Conservation (phyloP, 2,888 invertebrate species). For the Trissolcus brochymenae region DNA sequence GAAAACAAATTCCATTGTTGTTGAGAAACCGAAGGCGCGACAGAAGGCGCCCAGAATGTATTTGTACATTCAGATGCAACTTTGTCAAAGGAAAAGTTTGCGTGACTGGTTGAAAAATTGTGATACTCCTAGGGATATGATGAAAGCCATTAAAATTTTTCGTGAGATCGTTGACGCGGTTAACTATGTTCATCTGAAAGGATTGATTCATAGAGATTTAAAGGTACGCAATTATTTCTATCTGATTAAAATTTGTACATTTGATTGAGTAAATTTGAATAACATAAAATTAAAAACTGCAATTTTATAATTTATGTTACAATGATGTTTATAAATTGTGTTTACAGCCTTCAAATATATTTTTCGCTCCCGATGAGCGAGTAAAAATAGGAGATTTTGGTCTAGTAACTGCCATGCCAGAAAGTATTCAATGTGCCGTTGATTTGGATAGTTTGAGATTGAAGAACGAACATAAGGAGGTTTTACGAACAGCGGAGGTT, state of each 20-base stretch:
- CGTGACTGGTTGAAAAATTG: conserved; percentile 88
- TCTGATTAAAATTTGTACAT: no score
- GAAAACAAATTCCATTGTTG: conserved; percentile 4
- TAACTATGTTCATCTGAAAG: conserved; percentile 94
- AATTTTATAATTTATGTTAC: no score
- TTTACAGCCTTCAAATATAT: conserved; percentile 89
- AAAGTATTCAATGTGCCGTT: conserved; percentile 76
- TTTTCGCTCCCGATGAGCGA: conserved; percentile 92
- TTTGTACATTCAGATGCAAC: conserved; percentile 98
- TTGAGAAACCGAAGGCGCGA: conserved; percentile 36
- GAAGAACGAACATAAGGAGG: conserved; percentile 69
- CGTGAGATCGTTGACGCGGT: conserved; percentile 95
- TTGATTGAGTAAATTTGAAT: background rate
- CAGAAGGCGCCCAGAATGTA: conserved; percentile 79
- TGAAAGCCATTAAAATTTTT: conserved; percentile 83
- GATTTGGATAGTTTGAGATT: conserved; percentile 65
- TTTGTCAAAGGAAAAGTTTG: conserved; percentile 91
- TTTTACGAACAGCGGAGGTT: conserved; percentile 79
- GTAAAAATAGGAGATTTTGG: conserved; percentile 99
- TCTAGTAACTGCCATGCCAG: conserved; percentile 92
- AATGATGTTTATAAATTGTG: no score
- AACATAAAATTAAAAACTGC: no score
- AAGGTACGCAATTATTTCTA: conserved; percentile 82
- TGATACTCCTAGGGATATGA: conserved; percentile 65
- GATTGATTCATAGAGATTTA: conserved; percentile 96